Evolutionary conservation across 2,113 vertebrate species (phyloP).

Genomic region (Sylvilagus bachmani): DNA sequence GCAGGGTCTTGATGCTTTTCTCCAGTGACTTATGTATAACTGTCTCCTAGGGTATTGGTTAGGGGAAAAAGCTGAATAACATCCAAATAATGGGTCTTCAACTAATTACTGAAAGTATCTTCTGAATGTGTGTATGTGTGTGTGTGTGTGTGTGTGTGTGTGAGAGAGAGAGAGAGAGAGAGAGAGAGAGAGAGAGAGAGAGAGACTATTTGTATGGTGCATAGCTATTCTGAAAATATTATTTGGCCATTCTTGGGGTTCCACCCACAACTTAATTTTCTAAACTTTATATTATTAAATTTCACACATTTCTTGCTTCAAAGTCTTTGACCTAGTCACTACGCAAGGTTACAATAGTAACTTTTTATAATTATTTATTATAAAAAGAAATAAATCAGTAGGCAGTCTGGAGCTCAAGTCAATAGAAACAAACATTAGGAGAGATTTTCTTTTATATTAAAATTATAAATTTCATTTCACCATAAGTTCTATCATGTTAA

Average conservation of each 20-base stretch:
- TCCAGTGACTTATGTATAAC: too few relatives aligned
- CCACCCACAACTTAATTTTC: not conserved
- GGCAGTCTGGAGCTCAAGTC: not conserved
- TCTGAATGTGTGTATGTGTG: not conserved
- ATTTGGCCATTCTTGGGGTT: not conserved
- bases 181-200: too few relatives aligned
- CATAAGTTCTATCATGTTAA: too few relatives aligned
- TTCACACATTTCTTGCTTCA: not conserved
- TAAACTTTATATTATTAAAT: not conserved
- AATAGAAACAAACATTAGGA: not conserved
- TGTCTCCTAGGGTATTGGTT: not conserved
- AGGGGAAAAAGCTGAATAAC: not conserved
- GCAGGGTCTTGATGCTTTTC: too few relatives aligned
- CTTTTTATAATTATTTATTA: not conserved
- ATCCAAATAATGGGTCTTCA: not conserved
- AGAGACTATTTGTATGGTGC: not conserved
- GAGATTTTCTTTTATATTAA: not conserved
- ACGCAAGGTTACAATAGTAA: too few relatives aligned
- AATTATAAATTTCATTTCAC: too few relatives aligned
- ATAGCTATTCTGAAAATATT: not conserved
- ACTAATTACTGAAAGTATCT: not conserved
- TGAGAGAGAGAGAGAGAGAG: too few relatives aligned
- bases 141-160: not conserved
- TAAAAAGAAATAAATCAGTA: not conserved
- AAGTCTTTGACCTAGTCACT: not conserved